These are phyloP conservation scores for Cephus runcator DNA, from an alignment of 2,888 invertebrate species.

Conservation along the genomic window DNA sequence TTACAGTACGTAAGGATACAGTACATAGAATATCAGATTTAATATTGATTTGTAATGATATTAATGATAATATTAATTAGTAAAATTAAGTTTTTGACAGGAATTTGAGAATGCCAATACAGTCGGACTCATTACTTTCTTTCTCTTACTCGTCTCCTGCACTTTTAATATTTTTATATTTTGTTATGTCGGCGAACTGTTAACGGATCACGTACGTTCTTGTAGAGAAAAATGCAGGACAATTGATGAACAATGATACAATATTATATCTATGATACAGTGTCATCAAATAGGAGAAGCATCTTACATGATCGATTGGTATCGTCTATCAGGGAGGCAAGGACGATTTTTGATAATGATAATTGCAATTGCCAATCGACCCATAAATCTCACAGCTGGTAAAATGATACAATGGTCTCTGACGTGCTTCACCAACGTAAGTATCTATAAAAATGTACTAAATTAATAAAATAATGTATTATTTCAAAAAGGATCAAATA, in stretches of 20 bases:
- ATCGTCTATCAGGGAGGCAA: constrained; percentile 37
- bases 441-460: not conserved
- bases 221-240: constrained; percentile 26
- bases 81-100: constrained; percentile 34
- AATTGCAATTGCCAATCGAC: constrained; percentile 46
- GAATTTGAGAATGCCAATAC: constrained; percentile 49
- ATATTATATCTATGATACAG: not conserved
- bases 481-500: not conserved
- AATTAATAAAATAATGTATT: not conserved
- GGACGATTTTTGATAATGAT: constrained; percentile 40
- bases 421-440: constrained; percentile 35
- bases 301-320: constrained; percentile 47
- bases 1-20: constrained; percentile 33
- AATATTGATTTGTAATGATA: not conserved
- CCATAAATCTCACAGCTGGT: constrained; percentile 49
- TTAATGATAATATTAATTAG: not conserved
- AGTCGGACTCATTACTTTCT: not conserved
- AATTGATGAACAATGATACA: not conserved
- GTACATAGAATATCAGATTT: constrained; percentile 1
- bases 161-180: constrained; percentile 28
- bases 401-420: constrained; percentile 49
- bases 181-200: constrained; percentile 46
- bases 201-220: constrained; percentile 13
- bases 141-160: too few relatives aligned
- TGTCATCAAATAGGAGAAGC: constrained; percentile 33